Base-by-base conservation (phyloP, 2,888 invertebrate species). In the Dasypogon diadema region DNA sequence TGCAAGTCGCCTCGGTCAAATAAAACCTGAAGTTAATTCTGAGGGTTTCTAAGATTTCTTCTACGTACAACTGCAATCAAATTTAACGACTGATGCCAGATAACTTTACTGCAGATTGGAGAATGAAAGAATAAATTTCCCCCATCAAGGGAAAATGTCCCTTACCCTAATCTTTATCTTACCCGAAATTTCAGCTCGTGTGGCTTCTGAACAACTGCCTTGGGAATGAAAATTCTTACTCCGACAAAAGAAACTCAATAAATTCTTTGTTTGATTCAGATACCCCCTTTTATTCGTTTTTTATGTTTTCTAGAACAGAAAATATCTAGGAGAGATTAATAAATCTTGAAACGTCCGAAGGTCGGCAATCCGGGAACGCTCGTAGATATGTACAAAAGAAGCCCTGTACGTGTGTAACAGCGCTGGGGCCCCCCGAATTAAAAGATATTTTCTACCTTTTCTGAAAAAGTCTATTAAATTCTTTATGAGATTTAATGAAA, bases 61-160 rank as follows among this genome's bases (percentile, higher is more conserved):
- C 42, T 12, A 3, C 54, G 30, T 54, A 70, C 30, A 70, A 18
- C 8, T 70, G 54, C 70, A 70, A 70, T 70, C 70, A 70, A 54
- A 54, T 70, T 70, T 70, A 70, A 70, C 70, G 70, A 70, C 54
- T 54, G 70, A 70, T 70, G 70, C n/a, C 34, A 70, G 70, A 70
- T 70, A 70, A 54, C 70, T 51, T 70, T 70, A 70, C 54, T 70
- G 51, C 70, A 30, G 54, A 70, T 70, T 70, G 70, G 30, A 70
- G 70, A 30, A 65, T 24, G 48, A 24, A 46, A 26, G 54, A 70
- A 70, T 70, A 70, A 70, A 70, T 70, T 70, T 70, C 18, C 18
- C 34, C n/a, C 14, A 54, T 12, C 54, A 26, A 70, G 34, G 54
- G 30, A 46, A 54, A 30, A 21, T 70, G 70, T 70, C 70, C 70